Evolutionary conservation across 2,888 invertebrate species (phyloP).

Genomic region (Idaea biselata): DNA sequence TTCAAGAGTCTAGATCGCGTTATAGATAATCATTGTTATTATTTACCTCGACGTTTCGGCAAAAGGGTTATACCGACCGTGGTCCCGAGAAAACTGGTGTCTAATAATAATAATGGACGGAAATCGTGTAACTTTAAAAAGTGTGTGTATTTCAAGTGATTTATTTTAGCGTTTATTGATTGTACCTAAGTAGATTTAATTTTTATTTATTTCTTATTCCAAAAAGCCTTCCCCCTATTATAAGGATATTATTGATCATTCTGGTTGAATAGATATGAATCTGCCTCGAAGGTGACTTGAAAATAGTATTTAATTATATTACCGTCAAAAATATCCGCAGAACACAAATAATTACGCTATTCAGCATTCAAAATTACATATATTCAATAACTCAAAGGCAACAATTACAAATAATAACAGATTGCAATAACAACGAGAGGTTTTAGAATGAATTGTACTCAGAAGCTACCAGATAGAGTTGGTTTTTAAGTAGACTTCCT

Average conservation of each 20-base stretch:
- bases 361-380: neutral
- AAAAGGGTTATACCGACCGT: too few species aligned
- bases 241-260: neutral
- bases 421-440: slow-evolving; percentile 17
- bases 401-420: slow-evolving; percentile 1
- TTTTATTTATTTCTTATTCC: neutral
- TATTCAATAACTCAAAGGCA: neutral
- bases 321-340: neutral
- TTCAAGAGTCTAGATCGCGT: neutral
- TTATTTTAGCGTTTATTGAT: too few species aligned
- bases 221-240: neutral
- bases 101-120: too few species aligned
- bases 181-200: too few species aligned
- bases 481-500: slow-evolving; percentile 40
- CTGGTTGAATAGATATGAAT: neutral
- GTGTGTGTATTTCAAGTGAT: too few species aligned
- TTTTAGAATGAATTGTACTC: slow-evolving; percentile 14
- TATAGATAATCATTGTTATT: too few species aligned
- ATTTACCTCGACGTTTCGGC: too few species aligned
- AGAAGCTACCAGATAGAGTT: slow-evolving; percentile 22
- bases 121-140: too few species aligned
- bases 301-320: neutral
- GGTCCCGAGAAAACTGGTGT: too few species aligned
- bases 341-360: neutral
- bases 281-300: neutral